Conservation (phyloP, 2,888 invertebrate genomes). For the Ashinkailepas kermadecensis region DNA sequence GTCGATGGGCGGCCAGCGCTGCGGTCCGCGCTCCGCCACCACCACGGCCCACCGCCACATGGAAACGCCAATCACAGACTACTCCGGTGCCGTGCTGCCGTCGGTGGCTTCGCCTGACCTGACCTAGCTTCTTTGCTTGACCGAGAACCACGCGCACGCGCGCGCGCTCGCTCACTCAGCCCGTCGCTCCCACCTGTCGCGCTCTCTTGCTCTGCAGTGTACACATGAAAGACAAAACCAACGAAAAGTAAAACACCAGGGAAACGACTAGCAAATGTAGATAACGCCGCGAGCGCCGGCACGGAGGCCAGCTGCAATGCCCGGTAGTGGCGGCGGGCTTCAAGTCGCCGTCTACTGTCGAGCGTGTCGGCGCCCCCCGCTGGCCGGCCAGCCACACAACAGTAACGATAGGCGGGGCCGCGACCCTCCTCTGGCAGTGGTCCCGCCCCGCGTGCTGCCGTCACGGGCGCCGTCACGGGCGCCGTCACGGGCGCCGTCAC, state of each 20-base stretch:
- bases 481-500: background rate
- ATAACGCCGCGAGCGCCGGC: background rate
- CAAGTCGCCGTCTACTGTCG: background rate
- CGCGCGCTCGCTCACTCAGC: no score
- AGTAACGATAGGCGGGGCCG: background rate
- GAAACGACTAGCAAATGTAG: slow-evolving; percentile 14
- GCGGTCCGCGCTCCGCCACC: background rate
- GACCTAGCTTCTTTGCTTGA: no score
- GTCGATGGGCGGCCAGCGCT: background rate
- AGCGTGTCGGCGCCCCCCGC: no score
- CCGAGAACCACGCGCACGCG: no score
- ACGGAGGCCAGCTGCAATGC: background rate
- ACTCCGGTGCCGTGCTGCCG: background rate
- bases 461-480: background rate
- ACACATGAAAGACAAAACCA: slow-evolving; percentile 22
- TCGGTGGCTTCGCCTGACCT: background rate
- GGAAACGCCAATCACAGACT: background rate
- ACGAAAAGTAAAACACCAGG: slow-evolving; percentile 20
- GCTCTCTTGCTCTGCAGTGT: background rate
- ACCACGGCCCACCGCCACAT: background rate
- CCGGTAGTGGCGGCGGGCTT: background rate
- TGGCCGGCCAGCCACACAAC: background rate
- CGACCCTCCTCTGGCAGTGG: background rate
- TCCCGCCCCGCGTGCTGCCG: background rate
- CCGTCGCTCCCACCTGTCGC: no score